These are phyloP conservation scores for Himalopsyche anomala DNA, from an alignment of 2,888 invertebrate species.

Conservation along the genomic window DNA sequence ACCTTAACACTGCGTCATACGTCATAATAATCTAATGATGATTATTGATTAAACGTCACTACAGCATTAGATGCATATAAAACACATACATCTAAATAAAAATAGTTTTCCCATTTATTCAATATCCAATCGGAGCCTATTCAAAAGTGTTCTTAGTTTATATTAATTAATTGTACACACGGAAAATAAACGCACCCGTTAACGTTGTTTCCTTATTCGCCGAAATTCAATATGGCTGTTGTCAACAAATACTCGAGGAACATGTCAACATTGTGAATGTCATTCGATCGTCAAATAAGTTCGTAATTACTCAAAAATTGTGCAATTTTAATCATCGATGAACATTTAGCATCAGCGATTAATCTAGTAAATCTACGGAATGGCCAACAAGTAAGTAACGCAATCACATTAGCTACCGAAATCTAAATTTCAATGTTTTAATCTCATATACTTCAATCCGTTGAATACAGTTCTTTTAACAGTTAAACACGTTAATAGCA, in stretches of 20 bases:
- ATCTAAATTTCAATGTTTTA: conserved; percentile 25
- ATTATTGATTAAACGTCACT: not conserved
- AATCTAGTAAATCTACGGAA: conserved; percentile 40
- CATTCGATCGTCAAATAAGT: conserved; percentile 53
- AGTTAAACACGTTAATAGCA: not conserved
- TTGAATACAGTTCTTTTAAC: not conserved
- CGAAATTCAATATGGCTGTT: conserved; percentile 62
- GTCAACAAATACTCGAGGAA: conserved; percentile 63
- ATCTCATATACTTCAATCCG: not conserved
- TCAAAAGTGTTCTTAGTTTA: too few species aligned
- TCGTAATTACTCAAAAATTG: conserved; percentile 31
- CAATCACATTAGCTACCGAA: conserved; percentile 46
- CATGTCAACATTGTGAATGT: conserved; percentile 61
- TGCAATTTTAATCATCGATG: conserved; percentile 48
- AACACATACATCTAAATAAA: too few species aligned
- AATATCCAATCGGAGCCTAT: too few species aligned
- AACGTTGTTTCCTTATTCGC: conserved; percentile 43
- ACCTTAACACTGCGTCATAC: conserved; percentile 19
- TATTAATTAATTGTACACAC: not conserved
- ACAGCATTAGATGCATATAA: too few species aligned
- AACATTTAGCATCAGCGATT: conserved; percentile 32
- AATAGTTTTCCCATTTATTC: too few species aligned
- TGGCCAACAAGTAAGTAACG: conserved; percentile 55
- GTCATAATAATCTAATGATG: not conserved
- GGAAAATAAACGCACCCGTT: conserved; percentile 36